Evolutionary conservation across 2,888 invertebrate species (phyloP).

Genomic region (Lithodes maja): DNA sequence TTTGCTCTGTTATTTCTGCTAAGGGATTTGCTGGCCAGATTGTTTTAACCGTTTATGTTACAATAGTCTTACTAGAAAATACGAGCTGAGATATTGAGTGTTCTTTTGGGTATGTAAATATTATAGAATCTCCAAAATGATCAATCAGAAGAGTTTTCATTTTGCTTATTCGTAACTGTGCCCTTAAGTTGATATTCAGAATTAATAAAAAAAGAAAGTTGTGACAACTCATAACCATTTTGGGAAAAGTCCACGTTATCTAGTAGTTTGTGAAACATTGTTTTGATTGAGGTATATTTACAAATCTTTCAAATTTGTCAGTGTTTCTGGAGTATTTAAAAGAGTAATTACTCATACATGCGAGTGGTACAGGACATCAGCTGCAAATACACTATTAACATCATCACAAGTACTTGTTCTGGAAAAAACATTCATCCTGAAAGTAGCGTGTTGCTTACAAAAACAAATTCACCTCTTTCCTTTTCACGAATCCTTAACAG

Average conservation of each 20-base stretch:
- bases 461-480: background rate
- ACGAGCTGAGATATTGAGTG: background rate
- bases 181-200: background rate
- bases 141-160: constrained; percentile 5
- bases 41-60: background rate
- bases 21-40: background rate
- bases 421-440: constrained; percentile 12
- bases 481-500: constrained; percentile 16
- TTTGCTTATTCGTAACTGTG: background rate
- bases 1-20: background rate
- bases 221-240: background rate
- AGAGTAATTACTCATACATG: background rate
- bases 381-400: background rate
- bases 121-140: background rate
- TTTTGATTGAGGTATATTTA: background rate
- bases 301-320: background rate
- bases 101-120: constrained; percentile 13
- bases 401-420: constrained; percentile 1
- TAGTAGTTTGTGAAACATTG: background rate
- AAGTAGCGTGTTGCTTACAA: constrained; percentile 7
- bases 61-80: background rate
- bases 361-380: constrained; percentile 11
- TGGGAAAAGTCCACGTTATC: background rate
- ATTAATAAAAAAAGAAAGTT: background rate
- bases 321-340: background rate